These are phyloP conservation scores for Drosophila peninsularis DNA, from an alignment of 2,888 invertebrate species.

Conservation along the genomic window DNA sequence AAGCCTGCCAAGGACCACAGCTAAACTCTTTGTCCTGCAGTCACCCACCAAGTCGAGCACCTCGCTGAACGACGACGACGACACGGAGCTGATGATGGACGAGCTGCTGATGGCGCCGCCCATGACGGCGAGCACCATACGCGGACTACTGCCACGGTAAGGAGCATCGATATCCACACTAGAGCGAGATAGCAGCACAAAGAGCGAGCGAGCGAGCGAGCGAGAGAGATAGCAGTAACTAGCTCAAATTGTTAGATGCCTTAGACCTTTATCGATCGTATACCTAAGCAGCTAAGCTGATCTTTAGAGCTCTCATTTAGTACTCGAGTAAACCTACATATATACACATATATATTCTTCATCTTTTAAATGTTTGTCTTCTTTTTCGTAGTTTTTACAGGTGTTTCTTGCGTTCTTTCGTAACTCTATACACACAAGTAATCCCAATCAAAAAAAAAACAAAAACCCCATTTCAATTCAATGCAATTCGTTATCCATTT, in stretches of 20 bases:
- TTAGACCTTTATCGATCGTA: conserved; percentile 13
- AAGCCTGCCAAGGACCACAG: not conserved
- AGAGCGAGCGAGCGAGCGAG: not conserved
- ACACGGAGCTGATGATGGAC: conserved; percentile 93
- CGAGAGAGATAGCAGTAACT: conserved; percentile 9
- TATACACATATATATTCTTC: conserved; percentile 13
- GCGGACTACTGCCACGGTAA: conserved; percentile 89
- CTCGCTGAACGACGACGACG: conserved; percentile 90
- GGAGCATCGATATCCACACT: not conserved
- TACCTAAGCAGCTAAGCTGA: conserved; percentile 11
- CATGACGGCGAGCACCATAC: conserved; percentile 89
- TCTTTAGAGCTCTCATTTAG: conserved; percentile 31
- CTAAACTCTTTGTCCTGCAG: conserved; percentile 78
- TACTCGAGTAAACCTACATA: conserved; percentile 20
- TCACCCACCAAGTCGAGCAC: conserved; percentile 88
- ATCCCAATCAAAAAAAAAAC: conserved; percentile 17
- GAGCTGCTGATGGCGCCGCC: conserved; percentile 91
- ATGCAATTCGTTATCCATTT: conserved; percentile 48
- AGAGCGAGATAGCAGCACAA: not conserved
- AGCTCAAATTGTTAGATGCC: conserved; percentile 7
- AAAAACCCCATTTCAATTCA: conserved; percentile 35
- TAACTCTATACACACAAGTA: conserved; percentile 30
- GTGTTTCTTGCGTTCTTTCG: conserved; percentile 66
- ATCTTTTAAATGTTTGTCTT: conserved; percentile 51
- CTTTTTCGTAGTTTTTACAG: conserved; percentile 81